Evolutionary conservation across 2,113 vertebrate species (phyloP), one percentile per base, ranked within the genome.

Genomic region (Rynchops niger): DNA sequence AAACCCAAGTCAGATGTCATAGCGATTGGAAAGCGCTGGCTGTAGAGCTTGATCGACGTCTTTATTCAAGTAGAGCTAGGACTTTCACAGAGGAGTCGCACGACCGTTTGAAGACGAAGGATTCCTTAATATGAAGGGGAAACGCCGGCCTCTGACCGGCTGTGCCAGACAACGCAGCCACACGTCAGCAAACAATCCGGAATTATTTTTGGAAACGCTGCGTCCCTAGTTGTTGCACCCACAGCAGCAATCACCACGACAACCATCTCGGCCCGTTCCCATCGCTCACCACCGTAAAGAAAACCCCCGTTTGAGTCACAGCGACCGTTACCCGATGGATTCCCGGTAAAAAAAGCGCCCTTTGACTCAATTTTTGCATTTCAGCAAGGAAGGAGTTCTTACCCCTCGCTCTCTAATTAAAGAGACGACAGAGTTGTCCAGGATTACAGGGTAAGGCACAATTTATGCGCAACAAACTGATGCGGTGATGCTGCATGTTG

Each of bases 371-470:
- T 18, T 80, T 91, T 71, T 78, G 16, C 62, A 87, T 81, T 87
- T 87, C 47, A 63, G 72, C 47, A 77, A 58, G 38, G 42, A 88
- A 95, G 69, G 58, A 61, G 47, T 62, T 80, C 55, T 86, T 92
- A 88, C 66, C 11, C 14, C 34, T 86, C 38, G 40, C 14, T 73
- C 61, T 55, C 32, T 53, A 45, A 85, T 66, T 90, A 21, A 88
- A 66, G 65, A 82, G 49, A 25, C 6, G 86, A 8, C 40, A 86
- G 49, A 92, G 81, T 74, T 87, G 32, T 25, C 88, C 72, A 88
- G 42, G 73, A 89, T 90, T 96, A 49, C 47, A 67, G 5, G n/a
- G 80, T 96, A 97, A 97, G 94, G 87, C 92, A 96, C 38, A 82
- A 67, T 61, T 82, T 55, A 72, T 20, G 66, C 5, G 3, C 59